phyloP scores from a whole-genome alignment of 2,113 vertebrate genomes.

The Sinocyclocheilus anshuiensis region DNA sequence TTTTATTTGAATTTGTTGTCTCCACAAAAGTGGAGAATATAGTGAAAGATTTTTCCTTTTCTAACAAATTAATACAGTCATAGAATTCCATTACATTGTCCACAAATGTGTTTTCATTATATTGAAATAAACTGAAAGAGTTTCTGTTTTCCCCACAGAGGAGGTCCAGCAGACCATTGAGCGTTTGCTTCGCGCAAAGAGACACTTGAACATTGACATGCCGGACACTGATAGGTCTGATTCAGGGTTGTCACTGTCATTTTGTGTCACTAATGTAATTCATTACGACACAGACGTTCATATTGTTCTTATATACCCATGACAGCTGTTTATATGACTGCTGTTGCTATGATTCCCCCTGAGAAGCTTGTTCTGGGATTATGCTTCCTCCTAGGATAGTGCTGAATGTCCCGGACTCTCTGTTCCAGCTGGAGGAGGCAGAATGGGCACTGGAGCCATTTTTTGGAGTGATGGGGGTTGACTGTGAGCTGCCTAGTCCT shows the following conservation, averaged over 20 bases:
- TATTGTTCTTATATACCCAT: background rate
- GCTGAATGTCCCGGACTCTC: conserved; percentile 70
- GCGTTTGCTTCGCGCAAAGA: conserved; percentile 70
- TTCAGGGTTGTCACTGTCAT: conserved; percentile 17
- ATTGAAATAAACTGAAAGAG: background rate
- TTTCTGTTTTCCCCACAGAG: conserved; percentile 70
- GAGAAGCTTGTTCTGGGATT: background rate
- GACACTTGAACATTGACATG: conserved; percentile 74
- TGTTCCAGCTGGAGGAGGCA: conserved; percentile 71
- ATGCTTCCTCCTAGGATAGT: conserved; percentile 61
- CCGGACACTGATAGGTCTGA: conserved; percentile 74
- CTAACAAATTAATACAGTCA: background rate
- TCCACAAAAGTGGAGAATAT: background rate
- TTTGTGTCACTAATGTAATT: background rate
- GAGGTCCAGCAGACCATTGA: conserved; percentile 79
- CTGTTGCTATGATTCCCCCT: background rate
- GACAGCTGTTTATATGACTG: conserved; percentile 3
- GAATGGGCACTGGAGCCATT: conserved; percentile 83
- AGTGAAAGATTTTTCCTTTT: background rate
- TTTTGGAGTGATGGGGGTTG: conserved; percentile 78
- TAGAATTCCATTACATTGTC: too few species aligned
- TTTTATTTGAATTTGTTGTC: background rate
- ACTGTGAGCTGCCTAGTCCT: conserved; percentile 73
- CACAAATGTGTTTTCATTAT: background rate
- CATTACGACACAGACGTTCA: background rate